Conservation (phyloP, 2,888 invertebrate genomes). For the Uloborus plumipes region DNA sequence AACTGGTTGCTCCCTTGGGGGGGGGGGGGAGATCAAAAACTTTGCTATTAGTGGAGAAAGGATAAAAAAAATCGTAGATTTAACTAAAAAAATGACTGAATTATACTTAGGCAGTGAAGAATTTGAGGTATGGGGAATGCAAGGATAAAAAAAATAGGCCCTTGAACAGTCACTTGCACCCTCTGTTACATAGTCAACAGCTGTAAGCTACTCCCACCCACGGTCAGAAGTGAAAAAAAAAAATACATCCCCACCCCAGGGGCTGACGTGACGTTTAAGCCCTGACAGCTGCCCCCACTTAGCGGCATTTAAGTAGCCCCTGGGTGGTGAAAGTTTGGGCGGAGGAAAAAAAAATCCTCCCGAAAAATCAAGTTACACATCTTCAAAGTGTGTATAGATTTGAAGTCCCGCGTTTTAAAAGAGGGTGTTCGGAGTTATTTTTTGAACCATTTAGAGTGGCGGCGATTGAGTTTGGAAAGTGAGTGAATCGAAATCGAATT, state of each 20-base stretch:
- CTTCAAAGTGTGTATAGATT: conserved; percentile 1
- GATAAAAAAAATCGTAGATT: background rate
- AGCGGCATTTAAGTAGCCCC: background rate
- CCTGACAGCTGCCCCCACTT: conserved; percentile 4
- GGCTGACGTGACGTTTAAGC: conserved; percentile 26
- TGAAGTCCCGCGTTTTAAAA: conserved; percentile 24
- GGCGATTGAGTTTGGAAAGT: conserved; percentile 15
- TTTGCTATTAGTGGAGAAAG: background rate
- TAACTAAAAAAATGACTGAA: background rate
- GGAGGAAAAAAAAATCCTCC: background rate
- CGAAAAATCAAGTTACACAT: background rate
- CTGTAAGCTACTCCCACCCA: conserved; percentile 36
- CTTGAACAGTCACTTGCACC: conserved; percentile 23
- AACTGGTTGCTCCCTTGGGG: too few species aligned
- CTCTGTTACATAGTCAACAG: conserved; percentile 59
- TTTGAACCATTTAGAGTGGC: conserved; percentile 25
- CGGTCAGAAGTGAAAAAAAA: conserved; percentile 11
- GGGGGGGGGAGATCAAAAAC: background rate
- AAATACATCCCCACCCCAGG: conserved; percentile 40
- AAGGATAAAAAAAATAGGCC: conserved; percentile 11
- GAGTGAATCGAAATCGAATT: conserved; percentile 53
- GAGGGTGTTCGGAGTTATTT: conserved; percentile 27
- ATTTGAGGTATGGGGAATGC: background rate
- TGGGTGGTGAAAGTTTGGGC: background rate
- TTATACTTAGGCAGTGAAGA: background rate